Evolutionary conservation across 2,113 vertebrate genomes (phyloP).

Genomic region (Hippolais icterina): DNA sequence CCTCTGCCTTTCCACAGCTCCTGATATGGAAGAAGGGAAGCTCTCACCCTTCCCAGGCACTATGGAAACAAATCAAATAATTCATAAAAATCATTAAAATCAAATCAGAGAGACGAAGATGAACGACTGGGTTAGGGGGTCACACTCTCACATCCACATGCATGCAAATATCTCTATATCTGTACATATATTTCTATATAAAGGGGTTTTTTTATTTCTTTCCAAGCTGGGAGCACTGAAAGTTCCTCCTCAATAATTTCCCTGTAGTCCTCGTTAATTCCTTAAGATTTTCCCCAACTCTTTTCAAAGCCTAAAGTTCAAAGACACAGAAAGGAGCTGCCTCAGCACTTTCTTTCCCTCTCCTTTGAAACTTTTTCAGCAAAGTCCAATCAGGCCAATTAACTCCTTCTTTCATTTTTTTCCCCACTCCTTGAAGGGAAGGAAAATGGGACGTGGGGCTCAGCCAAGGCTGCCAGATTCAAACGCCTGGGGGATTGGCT

Average conservation of each 20-base stretch:
- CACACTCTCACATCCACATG: not conserved
- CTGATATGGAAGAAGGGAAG: not conserved
- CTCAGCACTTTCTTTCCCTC: conserved; percentile 57
- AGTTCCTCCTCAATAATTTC: conserved; percentile 51
- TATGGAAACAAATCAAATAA: not conserved
- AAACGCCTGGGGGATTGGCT: not conserved
- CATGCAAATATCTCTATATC: not conserved
- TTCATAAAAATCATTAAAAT: not conserved
- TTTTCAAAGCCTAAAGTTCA: conserved; percentile 73
- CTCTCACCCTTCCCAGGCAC: not conserved
- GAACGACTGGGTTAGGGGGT: not conserved
- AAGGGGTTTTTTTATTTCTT: not conserved
- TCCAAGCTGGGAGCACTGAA: not conserved
- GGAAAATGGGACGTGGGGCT: not conserved
- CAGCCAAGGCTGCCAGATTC: not conserved
- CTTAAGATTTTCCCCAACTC: conserved; percentile 51
- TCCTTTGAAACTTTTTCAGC: not conserved
- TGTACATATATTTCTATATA: not conserved
- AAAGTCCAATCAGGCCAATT: conserved; percentile 51
- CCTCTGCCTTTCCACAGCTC: not conserved
- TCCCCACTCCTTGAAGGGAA: not conserved
- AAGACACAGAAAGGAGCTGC: conserved; percentile 49
- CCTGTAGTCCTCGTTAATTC: conserved; percentile 70
- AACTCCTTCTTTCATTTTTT: not conserved
- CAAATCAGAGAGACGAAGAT: not conserved